Evolutionary conservation across 2,888 invertebrate species (phyloP).

Genomic region (Loripinus fragilis): DNA sequence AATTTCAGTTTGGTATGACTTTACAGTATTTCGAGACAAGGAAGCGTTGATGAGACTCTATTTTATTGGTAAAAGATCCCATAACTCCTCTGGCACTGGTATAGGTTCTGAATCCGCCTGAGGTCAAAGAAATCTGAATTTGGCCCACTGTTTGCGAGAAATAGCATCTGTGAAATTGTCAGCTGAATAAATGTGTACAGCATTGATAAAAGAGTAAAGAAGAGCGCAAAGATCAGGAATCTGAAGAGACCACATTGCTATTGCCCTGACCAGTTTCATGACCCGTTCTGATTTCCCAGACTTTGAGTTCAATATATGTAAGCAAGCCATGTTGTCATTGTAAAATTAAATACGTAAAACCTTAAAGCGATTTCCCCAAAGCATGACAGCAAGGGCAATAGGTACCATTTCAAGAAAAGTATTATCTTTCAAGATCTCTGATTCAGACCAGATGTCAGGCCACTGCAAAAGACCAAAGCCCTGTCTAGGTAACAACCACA

Average conservation of each 20-base stretch:
- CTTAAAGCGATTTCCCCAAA: background rate
- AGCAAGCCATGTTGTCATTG: constrained; percentile 14
- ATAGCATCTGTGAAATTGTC: constrained; percentile 13
- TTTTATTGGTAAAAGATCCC: background rate
- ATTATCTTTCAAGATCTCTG: constrained; percentile 15
- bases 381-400: background rate
- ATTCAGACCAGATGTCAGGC: background rate
- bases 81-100: constrained; percentile 5
- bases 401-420: constrained; percentile 17
- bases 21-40: background rate
- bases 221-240: no score
- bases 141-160: constrained; percentile 16
- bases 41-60: constrained; percentile 9
- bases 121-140: background rate
- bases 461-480: constrained; percentile 14
- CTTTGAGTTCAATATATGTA: constrained; percentile 9
- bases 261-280: constrained; percentile 12
- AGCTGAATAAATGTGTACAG: background rate
- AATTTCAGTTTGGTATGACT: constrained; percentile 5
- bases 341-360: background rate
- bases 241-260: constrained; percentile 6
- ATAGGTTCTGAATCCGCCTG: background rate
- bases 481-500: constrained; percentile 3
- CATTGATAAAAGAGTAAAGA: background rate
- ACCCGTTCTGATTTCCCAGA: constrained; percentile 13